Percentiles rank a stretch among this genome's conserved stretches.
phyloP scores from a whole-genome alignment of 2,113 vertebrate genomes.

The Nymphicus hollandicus region DNA sequence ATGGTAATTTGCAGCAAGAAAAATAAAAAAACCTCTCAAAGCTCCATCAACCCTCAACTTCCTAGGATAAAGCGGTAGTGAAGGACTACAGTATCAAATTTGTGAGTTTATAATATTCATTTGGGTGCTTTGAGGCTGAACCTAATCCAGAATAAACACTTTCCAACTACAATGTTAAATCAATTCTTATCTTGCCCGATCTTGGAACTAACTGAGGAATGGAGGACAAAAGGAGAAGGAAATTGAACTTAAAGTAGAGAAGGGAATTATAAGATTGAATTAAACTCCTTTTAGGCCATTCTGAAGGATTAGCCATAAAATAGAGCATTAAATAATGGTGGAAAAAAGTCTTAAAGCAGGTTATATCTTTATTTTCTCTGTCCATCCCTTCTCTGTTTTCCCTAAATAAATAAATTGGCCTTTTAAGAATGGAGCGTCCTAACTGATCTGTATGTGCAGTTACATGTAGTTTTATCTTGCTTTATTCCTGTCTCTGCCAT shows the following conservation, averaged over 20 bases:
- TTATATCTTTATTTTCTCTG: background rate
- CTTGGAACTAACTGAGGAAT: background rate
- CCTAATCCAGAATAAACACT: background rate
- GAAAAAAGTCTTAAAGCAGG: background rate
- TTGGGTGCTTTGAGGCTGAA: background rate
- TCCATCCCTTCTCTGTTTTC: background rate
- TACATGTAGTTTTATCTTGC: background rate
- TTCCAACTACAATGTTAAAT: fast-evolving
- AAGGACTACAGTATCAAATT: background rate
- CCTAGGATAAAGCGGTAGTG: background rate
- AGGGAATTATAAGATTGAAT: background rate
- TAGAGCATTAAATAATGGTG: background rate
- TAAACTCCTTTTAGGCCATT: background rate
- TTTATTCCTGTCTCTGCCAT: fast-evolving
- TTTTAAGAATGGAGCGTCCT: background rate
- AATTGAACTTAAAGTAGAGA: background rate
- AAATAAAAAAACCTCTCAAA: background rate
- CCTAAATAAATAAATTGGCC: background rate
- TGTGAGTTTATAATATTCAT: background rate
- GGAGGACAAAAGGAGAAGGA: background rate
- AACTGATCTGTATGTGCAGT: background rate
- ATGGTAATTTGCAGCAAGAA: background rate
- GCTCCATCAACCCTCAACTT: background rate
- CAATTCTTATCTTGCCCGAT: background rate
- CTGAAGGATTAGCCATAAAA: background rate